Evolutionary conservation across 2,888 invertebrate species (phyloP).

Genomic region (Netelia melanura): DNA sequence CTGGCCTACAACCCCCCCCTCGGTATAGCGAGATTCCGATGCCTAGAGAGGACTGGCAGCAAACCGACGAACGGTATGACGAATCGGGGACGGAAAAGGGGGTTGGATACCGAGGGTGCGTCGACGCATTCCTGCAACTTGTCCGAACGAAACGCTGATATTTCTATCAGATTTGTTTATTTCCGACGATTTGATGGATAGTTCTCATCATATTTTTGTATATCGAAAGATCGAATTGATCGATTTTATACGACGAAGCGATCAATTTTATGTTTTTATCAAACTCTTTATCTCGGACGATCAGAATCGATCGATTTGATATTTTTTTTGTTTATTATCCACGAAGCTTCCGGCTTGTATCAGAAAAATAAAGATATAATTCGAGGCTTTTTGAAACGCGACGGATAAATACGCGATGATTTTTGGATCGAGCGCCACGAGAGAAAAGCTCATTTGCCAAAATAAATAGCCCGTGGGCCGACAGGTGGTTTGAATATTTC

Average conservation of each 20-base stretch:
- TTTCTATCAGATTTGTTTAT: too few relatives aligned
- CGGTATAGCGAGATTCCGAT: constrained; percentile 43
- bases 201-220: too few relatives aligned
- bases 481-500: constrained; percentile 40
- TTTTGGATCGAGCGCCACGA: not conserved
- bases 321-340: too few relatives aligned
- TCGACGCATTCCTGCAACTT: constrained; percentile 28
- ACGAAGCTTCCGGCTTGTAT: too few relatives aligned
- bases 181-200: too few relatives aligned
- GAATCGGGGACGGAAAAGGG: constrained; percentile 3
- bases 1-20: constrained; percentile 36
- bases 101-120: constrained; percentile 30
- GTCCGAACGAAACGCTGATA: not conserved
- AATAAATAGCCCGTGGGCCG: constrained; percentile 12
- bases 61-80: not conserved
- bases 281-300: too few relatives aligned
- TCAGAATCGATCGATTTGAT: too few relatives aligned
- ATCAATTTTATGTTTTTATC: too few relatives aligned
- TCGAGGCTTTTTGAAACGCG: not conserved
- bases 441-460: constrained; percentile 40
- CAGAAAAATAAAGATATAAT: not conserved
- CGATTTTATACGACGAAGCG: too few relatives aligned
- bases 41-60: not conserved
- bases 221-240: too few relatives aligned
- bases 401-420: not conserved